Base-by-base conservation (phyloP, 1,140 invertebrate genomes). In the Nasonia vitripennis region DNA sequence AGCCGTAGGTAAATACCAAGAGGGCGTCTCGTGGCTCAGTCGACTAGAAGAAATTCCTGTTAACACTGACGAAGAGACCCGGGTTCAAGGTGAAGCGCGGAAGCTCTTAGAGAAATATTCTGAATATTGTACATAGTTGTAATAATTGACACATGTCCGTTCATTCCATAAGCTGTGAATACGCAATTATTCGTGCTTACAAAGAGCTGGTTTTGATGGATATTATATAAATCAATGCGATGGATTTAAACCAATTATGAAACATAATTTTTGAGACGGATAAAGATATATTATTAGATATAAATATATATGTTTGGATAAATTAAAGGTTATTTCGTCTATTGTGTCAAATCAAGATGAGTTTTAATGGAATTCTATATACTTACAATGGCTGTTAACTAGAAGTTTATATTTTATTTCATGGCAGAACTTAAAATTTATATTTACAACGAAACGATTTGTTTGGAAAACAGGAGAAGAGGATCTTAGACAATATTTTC, bases 1-100 rank as follows among this genome's bases (percentile, higher is more conserved):
- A 86, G 93, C 93, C 74, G 88, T 94, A 83, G 93, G 91, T 51
- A 90, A 95, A 11, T 94, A 95, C 87, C 79, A 93, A 73, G 90
- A 94, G 83, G 96, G 94, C n/a, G 88, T 95, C 1, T 79, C 94
- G 77, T 96, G 94, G 94, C 91, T 97, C 20, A 93, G 94, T 71
- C 92, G 93, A 87, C 94, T 95, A 20, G 86, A 90, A 10, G 87
- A 91, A 14, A 83, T 94, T 70, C 88, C 93, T 17, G 87, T 89
- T 37, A 87, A 89, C 62, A 92, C 90, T 71, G 89, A 92, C 80
- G 94, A 94, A 87, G 94, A 95, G 89, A 90, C 90, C 89, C 89
- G 91, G 86, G 88, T 91, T 27, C 81, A 86, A 67, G 75, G 70
- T 6, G 91, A 93, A 86, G 91, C 92, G 31, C 86, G 83, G 81